Evolutionary conservation across 1,140 invertebrate species (phyloP), one percentile per base, ranked within the genome.

Genomic region (Neodiprion fabricii): DNA sequence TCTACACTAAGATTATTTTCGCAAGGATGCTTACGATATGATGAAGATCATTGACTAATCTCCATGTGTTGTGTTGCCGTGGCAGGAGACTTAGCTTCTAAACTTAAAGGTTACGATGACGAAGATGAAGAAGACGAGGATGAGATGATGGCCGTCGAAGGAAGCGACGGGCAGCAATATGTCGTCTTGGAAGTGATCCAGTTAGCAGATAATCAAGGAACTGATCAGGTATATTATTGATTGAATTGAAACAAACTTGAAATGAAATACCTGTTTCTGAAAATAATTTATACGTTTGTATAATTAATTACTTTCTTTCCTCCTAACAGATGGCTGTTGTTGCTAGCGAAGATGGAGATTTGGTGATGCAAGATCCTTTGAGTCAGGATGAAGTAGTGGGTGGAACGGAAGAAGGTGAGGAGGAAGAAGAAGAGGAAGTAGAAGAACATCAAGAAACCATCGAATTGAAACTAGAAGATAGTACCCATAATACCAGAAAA

Each of bases 121-220:
- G 89, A 80, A 21, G 79, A 81, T 8, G 80, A 79, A 23, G 86
- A 90, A 21, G 89, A 90, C 75, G 89, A 90, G 21, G 89, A 88
- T 8, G 88, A 89, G 21, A 89, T 92, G 83, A 90, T 93, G 87
- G 91, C 91, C 9, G 92, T 94, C 0, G 91, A 94, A 83, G 92
- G 94, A 79, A 90, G 91, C 77, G 94, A 96, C 85, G 95, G 94
- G 1, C 93, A 96, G 75, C 94, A 96, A 80, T 96, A 96, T 79
- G 95, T 96, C 8, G 95, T 96, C 11, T 85, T 96, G 5, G 94
- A 96, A 89, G 95, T 96, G 11, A 95, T 96, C 72, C 94, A 96
- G 79, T 85, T 95, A 12, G 92, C 92, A 66, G 95, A 95, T 76
- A 92, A 92, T 76, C 92, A 91, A 77, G 88, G 82, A 77, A 82